phyloP scores from a whole-genome alignment of 2,888 invertebrate species.

The Aphidoletes aphidimyza region DNA sequence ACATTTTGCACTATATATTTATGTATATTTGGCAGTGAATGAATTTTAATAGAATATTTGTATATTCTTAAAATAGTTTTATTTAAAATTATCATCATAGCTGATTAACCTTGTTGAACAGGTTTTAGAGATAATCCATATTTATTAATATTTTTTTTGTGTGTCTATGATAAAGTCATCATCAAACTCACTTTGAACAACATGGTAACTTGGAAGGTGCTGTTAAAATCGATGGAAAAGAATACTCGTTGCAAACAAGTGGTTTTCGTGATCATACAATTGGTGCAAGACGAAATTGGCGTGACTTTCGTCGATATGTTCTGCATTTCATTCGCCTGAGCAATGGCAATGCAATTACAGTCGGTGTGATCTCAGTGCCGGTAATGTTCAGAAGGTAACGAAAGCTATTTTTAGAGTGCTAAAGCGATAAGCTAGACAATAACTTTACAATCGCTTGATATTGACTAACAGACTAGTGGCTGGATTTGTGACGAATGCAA shows the following conservation, averaged over 20 bases:
- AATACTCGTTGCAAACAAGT: constrained; percentile 69
- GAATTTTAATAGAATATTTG: too few relatives aligned
- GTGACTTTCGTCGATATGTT: constrained; percentile 74
- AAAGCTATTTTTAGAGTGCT: constrained; percentile 59
- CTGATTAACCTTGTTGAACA: constrained; percentile 52
- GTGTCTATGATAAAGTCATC: constrained; percentile 66
- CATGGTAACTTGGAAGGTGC: constrained; percentile 73
- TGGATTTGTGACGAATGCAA: constrained; percentile 71
- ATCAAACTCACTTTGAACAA: constrained; percentile 82
- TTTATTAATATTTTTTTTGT: background rate
- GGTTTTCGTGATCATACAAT: constrained; percentile 78
- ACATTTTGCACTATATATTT: too few relatives aligned
- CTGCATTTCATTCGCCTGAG: constrained; percentile 76
- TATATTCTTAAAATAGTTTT: too few relatives aligned
- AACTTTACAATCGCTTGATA: too few relatives aligned
- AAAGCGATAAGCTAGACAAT: too few relatives aligned
- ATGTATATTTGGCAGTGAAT: too few relatives aligned
- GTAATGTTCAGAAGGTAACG: constrained; percentile 70
- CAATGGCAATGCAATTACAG: constrained; percentile 76
- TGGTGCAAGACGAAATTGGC: constrained; percentile 74
- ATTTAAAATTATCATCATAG: background rate
- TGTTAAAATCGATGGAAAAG: constrained; percentile 69
- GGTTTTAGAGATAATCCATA: background rate
- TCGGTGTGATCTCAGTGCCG: constrained; percentile 76
- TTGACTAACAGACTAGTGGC: constrained; percentile 69